These are phyloP conservation scores for Grallaria varia DNA, from an alignment of 2,113 vertebrate genomes.

Conservation along the genomic window DNA sequence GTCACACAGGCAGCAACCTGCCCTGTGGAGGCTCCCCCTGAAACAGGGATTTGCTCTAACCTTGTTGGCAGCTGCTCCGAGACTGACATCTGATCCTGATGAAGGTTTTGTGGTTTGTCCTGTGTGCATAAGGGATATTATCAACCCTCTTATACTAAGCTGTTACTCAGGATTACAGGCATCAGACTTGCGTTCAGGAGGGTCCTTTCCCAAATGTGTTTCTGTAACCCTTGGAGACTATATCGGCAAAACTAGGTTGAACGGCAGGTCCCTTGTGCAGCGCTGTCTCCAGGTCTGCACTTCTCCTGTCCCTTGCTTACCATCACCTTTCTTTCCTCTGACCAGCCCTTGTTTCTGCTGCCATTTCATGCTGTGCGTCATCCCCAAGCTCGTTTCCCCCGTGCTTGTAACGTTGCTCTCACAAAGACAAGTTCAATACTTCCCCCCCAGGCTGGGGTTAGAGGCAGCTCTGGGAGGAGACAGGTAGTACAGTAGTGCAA, in stretches of 20 bases:
- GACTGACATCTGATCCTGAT: background rate
- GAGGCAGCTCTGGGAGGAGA: background rate
- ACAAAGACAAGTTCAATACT: background rate
- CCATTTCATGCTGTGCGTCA: background rate
- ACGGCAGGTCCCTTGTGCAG: background rate
- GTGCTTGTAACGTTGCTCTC: background rate
- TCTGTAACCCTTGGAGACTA: background rate
- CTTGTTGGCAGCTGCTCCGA: background rate
- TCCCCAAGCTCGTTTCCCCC: background rate
- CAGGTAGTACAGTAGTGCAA: background rate
- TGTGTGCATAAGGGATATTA: background rate
- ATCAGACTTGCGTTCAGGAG: background rate
- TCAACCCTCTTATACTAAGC: background rate
- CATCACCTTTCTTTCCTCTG: background rate
- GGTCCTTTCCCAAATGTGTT: background rate
- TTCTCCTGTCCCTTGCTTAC: background rate
- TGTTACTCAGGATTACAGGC: background rate
- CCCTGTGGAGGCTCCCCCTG: background rate
- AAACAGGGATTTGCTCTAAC: background rate
- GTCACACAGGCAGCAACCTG: background rate
- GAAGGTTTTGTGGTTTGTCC: background rate
- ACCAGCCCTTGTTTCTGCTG: background rate
- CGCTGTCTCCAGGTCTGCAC: background rate
- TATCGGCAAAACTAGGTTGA: background rate
- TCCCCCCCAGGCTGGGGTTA: background rate